phyloP scores from a whole-genome alignment of 2,113 vertebrate genomes.

The Fulmarus glacialis region DNA sequence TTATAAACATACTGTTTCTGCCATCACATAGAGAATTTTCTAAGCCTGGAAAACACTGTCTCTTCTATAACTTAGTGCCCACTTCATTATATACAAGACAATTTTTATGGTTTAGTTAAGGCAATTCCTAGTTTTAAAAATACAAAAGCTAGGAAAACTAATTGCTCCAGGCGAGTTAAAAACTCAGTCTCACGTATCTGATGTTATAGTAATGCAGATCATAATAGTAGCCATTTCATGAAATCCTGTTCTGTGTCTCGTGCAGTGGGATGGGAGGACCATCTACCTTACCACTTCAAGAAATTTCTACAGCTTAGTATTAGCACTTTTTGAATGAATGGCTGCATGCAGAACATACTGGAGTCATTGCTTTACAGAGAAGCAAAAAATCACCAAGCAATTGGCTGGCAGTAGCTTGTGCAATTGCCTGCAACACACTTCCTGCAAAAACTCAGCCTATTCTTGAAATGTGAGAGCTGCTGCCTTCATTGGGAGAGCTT shows the following conservation, averaged over 20 bases:
- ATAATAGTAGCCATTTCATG: background rate
- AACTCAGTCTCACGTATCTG: background rate
- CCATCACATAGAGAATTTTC: background rate
- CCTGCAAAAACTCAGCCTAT: background rate
- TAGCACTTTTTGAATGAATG: background rate
- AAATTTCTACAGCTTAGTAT: background rate
- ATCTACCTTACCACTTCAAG: background rate
- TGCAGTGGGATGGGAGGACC: background rate
- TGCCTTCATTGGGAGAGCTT: background rate
- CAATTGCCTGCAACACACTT: background rate
- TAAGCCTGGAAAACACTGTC: background rate
- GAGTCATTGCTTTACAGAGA: background rate
- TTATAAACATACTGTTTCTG: background rate
- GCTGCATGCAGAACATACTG: background rate
- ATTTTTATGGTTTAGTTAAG: background rate
- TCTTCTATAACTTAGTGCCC: background rate
- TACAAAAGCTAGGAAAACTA: background rate
- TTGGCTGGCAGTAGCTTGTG: background rate
- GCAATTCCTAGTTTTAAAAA: background rate
- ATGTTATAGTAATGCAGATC: background rate
- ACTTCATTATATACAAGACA: background rate
- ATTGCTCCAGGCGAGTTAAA: background rate
- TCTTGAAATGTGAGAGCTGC: background rate
- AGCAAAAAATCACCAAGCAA: background rate
- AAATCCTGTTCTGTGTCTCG: fast-evolving